A percentile compares a stretch with the other conserved stretches of the same genome.
Evolutionary conservation across 2,888 invertebrate species (phyloP).

Genomic region (Gasteruption jaculator): DNA sequence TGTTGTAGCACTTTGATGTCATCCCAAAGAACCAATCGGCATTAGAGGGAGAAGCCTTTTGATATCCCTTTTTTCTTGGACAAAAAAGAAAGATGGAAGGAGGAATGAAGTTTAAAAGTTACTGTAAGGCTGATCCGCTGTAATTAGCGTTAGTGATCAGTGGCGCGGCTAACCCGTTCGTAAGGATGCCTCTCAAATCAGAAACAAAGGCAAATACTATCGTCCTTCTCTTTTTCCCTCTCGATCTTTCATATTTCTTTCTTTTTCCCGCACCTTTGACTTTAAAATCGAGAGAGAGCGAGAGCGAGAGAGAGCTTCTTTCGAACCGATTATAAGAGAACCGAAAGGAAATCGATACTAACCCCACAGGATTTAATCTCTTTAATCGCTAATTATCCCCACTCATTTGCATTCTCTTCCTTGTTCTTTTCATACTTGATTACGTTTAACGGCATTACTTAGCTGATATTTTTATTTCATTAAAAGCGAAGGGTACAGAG

Average conservation of each 20-base stretch:
- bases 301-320: constrained; percentile 32
- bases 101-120: constrained; percentile 48
- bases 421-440: too few relatives aligned
- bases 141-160: constrained; percentile 50
- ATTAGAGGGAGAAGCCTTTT: constrained; percentile 44
- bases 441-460: too few relatives aligned
- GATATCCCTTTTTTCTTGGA: constrained; percentile 39
- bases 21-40: constrained; percentile 45
- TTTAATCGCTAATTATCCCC: constrained; percentile 47
- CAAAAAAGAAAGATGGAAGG: constrained; percentile 30
- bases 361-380: constrained; percentile 47
- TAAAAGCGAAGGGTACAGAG: too few relatives aligned
- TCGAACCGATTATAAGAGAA: constrained; percentile 42
- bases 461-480: too few relatives aligned
- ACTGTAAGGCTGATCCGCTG: constrained; percentile 45
- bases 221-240: constrained; percentile 18
- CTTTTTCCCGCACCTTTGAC: constrained; percentile 14
- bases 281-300: too few relatives aligned
- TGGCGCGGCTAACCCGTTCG: constrained; percentile 49
- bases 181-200: constrained; percentile 49
- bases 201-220: constrained; percentile 41
- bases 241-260: constrained; percentile 10
- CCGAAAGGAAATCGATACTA: constrained; percentile 42
- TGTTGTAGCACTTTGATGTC: constrained; percentile 49
- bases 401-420: constrained; percentile 12